Evolutionary conservation across 2,113 vertebrate genomes (phyloP).

Genomic region (Athene cunicularia): DNA sequence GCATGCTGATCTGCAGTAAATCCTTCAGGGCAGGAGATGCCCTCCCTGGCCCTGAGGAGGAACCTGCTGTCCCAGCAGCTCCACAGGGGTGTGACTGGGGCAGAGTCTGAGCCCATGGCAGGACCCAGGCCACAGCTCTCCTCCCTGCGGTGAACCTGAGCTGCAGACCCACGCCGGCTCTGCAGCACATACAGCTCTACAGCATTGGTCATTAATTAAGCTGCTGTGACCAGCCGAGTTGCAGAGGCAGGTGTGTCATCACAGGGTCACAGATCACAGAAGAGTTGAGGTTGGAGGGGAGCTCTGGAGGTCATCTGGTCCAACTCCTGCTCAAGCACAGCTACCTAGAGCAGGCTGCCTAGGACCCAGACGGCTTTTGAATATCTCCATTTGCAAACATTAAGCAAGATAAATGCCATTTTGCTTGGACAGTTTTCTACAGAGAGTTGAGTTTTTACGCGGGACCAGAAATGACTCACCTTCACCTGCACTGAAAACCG

Average conservation of each 20-base stretch:
- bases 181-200: neutral
- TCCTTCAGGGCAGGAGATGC: neutral
- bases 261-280: neutral
- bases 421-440: neutral
- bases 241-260: neutral
- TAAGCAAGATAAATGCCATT: neutral
- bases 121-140: neutral
- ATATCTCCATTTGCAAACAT: neutral
- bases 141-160: neutral
- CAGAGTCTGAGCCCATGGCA: neutral
- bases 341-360: neutral
- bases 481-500: neutral
- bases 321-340: neutral
- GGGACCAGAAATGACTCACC: neutral
- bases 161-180: neutral
- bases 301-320: neutral
- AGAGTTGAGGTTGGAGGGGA: neutral
- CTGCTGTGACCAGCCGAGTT: neutral
- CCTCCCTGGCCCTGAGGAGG: rapidly evolving
- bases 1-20: neutral
- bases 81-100: rapidly evolving
- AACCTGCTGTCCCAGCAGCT: neutral
- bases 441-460: neutral
- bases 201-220: neutral
- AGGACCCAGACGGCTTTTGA: rapidly evolving